Base-by-base conservation (phyloP, 1,140 invertebrate species). In the Nasonia longicornis region DNA sequence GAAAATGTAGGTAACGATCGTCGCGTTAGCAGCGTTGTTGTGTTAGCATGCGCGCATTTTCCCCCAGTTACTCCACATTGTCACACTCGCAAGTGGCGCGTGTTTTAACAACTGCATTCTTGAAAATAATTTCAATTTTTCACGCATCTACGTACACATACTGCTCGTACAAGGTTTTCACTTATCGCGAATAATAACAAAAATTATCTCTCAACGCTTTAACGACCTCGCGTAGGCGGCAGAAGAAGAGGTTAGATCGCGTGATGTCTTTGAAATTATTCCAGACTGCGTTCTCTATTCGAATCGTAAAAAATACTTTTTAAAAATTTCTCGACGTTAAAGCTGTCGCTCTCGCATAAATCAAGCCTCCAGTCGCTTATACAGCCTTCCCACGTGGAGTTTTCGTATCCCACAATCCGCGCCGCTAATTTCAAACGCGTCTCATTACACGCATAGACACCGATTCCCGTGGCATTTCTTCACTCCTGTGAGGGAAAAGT, bases 51-150 rank as follows among this genome's bases (percentile, higher is more conserved):
- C 52, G 16, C 16, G 52, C 52, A 58, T n/a, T 58, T 20, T 58
- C n/a, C 52, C 52, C n/a, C 16, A 58, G 20, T 20, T 72, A 45
- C n/a, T n/a, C 45, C 12, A n/a, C 48, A 26, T 22, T 22, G 7
- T 1, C 26, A 26, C 12, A 48, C 8, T 20, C 42, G 31, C 31
- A 4, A 20, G 77, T 78, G 16, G 52, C 20, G 16, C 52, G 20
- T 42, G 81, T 83, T 85, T 84, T 87, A 84, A 87, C 84, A 86
- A 87, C 83, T 86, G 85, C 84, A 84, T 83, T 35, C 31, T 35
- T 0, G 31, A 35, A 3, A 35, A 35, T 35, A 35, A 12, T 29
- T 48, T 72, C 8, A 72, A 48, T n/a, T 58, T 74, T 74, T 10
- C 26, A n/a, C 4, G 48, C 45, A 14, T 48, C 29, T 2, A 2